Evolutionary conservation across 2,113 vertebrate genomes (phyloP).

Genomic region (Patagioenas fasciata): DNA sequence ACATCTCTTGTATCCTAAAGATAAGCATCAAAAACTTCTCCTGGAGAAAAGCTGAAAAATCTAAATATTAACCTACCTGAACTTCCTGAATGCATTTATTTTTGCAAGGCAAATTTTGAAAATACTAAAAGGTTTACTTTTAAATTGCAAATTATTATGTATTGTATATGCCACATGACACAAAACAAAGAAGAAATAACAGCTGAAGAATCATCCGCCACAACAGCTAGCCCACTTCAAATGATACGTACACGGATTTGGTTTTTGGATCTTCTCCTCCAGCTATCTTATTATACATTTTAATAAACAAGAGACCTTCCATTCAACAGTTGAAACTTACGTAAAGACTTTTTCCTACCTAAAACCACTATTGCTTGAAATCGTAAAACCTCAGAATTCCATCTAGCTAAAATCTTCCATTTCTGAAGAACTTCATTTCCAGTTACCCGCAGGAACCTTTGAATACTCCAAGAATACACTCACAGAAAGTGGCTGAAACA

Average conservation of each 20-base stretch:
- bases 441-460: background rate
- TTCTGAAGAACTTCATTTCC: background rate
- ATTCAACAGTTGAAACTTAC: background rate
- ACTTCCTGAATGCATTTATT: background rate
- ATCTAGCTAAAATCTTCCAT: background rate
- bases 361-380: background rate
- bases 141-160: background rate
- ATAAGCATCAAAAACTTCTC: background rate
- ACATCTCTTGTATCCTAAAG: background rate
- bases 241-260: background rate
- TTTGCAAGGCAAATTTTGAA: background rate
- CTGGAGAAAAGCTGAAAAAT: background rate
- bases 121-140: background rate
- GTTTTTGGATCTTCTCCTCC: background rate
- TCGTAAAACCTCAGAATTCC: background rate
- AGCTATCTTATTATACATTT: background rate
- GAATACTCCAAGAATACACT: background rate
- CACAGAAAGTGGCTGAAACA: background rate
- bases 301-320: background rate
- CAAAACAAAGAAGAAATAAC: background rate
- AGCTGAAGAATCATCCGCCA: background rate
- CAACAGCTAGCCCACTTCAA: background rate
- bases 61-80: background rate
- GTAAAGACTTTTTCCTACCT: background rate
- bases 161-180: background rate